Conservation (phyloP, 2,797 vertebrate species). For the Harpagifer antarcticus region DNA sequence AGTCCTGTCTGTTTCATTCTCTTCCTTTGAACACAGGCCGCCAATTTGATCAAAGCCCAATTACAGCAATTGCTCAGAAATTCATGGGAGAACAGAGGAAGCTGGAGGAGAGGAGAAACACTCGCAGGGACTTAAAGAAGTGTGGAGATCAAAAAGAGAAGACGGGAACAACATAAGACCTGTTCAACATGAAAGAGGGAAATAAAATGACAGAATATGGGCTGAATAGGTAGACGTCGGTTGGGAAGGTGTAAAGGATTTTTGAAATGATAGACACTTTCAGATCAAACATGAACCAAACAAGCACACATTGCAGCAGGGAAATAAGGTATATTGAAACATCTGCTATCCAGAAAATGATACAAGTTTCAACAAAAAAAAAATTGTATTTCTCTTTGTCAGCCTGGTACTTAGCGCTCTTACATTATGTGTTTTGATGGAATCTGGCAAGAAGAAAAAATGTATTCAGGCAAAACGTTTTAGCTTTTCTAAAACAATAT, state of each 20-base stretch:
- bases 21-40: slow-evolving; percentile 45
- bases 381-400: neutral
- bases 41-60: slow-evolving; percentile 71
- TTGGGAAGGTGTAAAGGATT: neutral
- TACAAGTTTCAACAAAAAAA: neutral
- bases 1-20: slow-evolving; percentile 40
- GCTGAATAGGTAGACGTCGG: slow-evolving; percentile 4
- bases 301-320: neutral
- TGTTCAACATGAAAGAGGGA: slow-evolving; percentile 19
- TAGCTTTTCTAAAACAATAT: neutral
- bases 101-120: slow-evolving; percentile 39
- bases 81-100: slow-evolving; percentile 50
- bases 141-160: slow-evolving; percentile 40
- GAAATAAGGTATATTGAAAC: neutral
- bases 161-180: slow-evolving; percentile 31
- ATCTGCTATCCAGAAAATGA: neutral
- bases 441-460: neutral
- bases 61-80: slow-evolving; percentile 70
- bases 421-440: neutral
- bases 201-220: slow-evolving; percentile 26
- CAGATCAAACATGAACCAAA: slow-evolving; percentile 4
- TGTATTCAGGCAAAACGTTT: neutral
- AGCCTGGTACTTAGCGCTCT: neutral
- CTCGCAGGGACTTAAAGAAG: slow-evolving; percentile 28
- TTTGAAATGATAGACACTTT: neutral